These are phyloP conservation scores for Diaphora mendica DNA, from an alignment of 2,888 invertebrate species.

Conservation along the genomic window DNA sequence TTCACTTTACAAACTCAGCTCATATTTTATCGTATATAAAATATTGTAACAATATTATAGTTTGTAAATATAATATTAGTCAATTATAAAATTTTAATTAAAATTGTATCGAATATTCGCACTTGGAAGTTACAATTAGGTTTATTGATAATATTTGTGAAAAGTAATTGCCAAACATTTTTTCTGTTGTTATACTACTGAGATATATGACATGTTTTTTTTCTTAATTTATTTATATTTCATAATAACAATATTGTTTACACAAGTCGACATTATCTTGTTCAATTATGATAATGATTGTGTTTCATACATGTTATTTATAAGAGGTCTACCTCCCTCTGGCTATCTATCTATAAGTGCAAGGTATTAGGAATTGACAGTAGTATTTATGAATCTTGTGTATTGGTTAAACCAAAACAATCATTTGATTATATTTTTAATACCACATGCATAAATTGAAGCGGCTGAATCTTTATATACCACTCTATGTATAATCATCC, in stretches of 20 bases:
- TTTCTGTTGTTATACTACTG: constrained; percentile 49
- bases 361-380: not conserved
- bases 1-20: constrained; percentile 81
- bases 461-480: not conserved
- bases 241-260: not conserved
- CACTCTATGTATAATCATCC: not conserved
- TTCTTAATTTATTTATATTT: constrained; percentile 1
- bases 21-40: constrained; percentile 58
- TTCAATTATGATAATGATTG: not conserved
- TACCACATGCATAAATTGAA: not conserved
- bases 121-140: constrained; percentile 54
- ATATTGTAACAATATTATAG: constrained; percentile 55
- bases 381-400: not conserved
- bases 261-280: not conserved
- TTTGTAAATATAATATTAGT: constrained; percentile 65
- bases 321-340: too few relatives aligned
- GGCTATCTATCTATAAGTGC: not conserved
- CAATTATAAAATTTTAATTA: constrained; percentile 61
- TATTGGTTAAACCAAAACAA: not conserved
- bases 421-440: not conserved
- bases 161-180: constrained; percentile 45
- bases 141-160: constrained; percentile 51
- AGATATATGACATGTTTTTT: constrained; percentile 19
- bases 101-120: constrained; percentile 62
- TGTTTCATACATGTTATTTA: not conserved